Evolutionary conservation across 2,113 vertebrate genomes (phyloP).

Genomic region (Oplegnathus fasciatus): DNA sequence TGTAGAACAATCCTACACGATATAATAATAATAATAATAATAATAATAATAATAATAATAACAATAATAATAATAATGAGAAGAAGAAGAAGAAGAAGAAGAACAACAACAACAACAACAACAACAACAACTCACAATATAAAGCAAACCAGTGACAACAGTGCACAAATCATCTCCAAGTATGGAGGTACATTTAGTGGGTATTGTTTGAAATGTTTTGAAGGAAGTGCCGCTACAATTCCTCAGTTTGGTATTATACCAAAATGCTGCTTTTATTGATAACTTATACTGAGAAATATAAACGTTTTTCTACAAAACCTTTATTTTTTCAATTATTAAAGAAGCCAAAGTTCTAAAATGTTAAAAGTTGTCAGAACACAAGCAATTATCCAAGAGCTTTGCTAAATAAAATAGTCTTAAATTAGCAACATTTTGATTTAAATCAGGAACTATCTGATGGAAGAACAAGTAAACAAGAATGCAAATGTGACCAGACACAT

Average conservation of each 20-base stretch:
- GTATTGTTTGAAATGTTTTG: neutral
- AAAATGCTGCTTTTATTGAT: neutral
- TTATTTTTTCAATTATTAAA: neutral
- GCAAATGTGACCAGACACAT: neutral
- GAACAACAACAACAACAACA: no score
- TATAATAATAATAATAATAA: neutral
- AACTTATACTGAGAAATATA: neutral
- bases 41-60: neutral
- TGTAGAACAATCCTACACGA: neutral
- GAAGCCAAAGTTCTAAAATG: neutral
- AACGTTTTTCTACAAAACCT: neutral
- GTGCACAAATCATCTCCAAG: neutral
- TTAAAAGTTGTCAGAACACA: neutral
- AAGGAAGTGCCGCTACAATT: no score
- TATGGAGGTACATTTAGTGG: neutral
- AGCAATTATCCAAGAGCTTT: neutral
- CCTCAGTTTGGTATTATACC: neutral
- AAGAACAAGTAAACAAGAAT: neutral
- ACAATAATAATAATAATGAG: neutral
- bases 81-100: no score
- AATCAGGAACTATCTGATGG: neutral
- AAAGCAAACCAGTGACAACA: neutral
- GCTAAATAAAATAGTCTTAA: neutral
- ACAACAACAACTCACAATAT: neutral
- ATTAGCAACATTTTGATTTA: neutral